phyloP scores from a whole-genome alignment of 1,140 invertebrate genomes.

The Plutomurus gul region DNA sequence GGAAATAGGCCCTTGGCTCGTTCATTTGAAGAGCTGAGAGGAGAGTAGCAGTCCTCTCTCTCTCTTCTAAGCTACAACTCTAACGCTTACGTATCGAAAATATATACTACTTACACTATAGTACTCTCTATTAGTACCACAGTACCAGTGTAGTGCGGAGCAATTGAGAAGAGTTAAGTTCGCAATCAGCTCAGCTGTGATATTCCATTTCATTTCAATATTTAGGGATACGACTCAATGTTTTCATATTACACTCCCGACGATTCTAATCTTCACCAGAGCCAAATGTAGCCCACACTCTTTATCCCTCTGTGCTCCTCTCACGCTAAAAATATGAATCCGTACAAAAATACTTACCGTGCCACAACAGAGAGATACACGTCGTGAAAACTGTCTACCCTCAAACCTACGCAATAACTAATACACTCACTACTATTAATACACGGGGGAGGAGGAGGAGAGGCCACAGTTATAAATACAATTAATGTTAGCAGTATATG shows the following conservation, averaged over 20 bases:
- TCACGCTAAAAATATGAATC: too few species aligned
- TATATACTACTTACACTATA: neutral
- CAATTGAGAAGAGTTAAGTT: slow-evolving; percentile 7
- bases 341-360: too few species aligned
- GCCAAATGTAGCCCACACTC: neutral
- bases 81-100: neutral
- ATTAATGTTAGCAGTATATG: too few species aligned
- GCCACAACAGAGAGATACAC: too few species aligned
- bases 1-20: slow-evolving; percentile 22
- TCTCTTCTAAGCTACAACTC: neutral
- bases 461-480: too few species aligned
- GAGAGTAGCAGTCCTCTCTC: neutral
- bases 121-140: neutral
- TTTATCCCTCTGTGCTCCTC: neutral
- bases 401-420: too few species aligned
- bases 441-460: too few species aligned
- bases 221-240: slow-evolving; percentile 30
- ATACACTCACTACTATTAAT: too few species aligned
- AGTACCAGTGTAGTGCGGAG: neutral
- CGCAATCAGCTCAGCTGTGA: slow-evolving; percentile 7
- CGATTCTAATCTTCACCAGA: too few species aligned
- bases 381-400: too few species aligned
- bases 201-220: slow-evolving; percentile 31
- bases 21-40: slow-evolving; percentile 3
- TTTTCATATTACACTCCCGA: neutral